These are phyloP conservation scores for Kryptolebias ocellatus DNA, from an alignment of 2,797 vertebrate genomes.

Conservation along the genomic window DNA sequence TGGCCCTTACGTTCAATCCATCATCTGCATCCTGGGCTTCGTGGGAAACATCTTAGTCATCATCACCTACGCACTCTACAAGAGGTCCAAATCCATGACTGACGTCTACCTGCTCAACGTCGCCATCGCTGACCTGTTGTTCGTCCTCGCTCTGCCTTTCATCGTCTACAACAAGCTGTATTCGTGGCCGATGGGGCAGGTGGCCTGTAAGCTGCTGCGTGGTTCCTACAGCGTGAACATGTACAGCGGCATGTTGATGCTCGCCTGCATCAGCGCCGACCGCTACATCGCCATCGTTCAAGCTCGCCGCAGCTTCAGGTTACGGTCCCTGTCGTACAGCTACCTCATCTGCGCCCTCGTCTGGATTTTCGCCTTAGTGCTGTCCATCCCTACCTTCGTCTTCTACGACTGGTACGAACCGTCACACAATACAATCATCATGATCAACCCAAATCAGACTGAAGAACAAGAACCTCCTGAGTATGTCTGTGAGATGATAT, in stretches of 20 bases:
- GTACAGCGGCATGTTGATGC: slow-evolving; percentile 89
- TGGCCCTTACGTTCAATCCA: slow-evolving; percentile 74
- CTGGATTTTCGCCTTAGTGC: slow-evolving; percentile 81
- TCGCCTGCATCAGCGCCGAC: slow-evolving; percentile 90
- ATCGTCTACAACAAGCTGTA: slow-evolving; percentile 84
- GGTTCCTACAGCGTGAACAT: slow-evolving; percentile 91
- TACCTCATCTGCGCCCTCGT: slow-evolving; percentile 78
- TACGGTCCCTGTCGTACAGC: slow-evolving; percentile 81
- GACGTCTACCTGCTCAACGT: slow-evolving; percentile 92
- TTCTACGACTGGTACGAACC: slow-evolving; percentile 80
- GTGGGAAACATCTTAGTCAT: slow-evolving; percentile 90
- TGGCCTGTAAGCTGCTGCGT: slow-evolving; percentile 85
- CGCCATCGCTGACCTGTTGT: slow-evolving; percentile 89
- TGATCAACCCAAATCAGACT: accelerated
- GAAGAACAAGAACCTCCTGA: accelerated
- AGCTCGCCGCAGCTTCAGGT: slow-evolving; percentile 85
- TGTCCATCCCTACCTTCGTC: slow-evolving; percentile 84
- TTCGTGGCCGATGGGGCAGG: slow-evolving; percentile 82
- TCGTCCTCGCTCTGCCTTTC: slow-evolving; percentile 86
- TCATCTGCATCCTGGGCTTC: slow-evolving; percentile 86
- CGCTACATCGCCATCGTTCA: slow-evolving; percentile 92
- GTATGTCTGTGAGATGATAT: slow-evolving; percentile 82
- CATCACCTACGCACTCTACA: slow-evolving; percentile 88
- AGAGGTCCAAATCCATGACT: slow-evolving; percentile 89
- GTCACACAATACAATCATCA: accelerated